Evolutionary conservation across 2,888 invertebrate genomes (phyloP).

Genomic region (Euzetes globulus): DNA sequence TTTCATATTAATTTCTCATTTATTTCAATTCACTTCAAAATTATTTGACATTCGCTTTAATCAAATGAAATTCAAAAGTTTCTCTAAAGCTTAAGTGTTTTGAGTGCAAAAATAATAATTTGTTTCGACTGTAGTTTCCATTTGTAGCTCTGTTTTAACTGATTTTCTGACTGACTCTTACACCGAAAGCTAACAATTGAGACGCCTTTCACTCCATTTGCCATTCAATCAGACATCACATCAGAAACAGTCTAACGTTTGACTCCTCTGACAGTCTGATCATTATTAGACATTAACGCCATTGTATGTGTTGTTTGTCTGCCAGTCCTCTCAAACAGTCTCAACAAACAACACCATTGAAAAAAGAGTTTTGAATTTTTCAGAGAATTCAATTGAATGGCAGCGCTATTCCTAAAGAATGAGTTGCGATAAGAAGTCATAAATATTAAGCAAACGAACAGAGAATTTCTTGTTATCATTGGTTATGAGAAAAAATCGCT

Average conservation of each 20-base stretch:
- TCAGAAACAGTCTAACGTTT: neutral
- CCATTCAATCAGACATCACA: neutral
- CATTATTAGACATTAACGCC: constrained; percentile 10
- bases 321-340: neutral
- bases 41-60: neutral
- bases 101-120: neutral
- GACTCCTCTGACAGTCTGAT: neutral
- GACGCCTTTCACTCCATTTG: neutral
- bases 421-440: constrained; percentile 13
- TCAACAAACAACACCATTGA: neutral
- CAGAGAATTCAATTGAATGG: neutral
- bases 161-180: neutral
- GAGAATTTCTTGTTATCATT: neutral
- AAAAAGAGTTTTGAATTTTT: neutral
- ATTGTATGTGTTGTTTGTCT: neutral
- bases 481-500: neutral
- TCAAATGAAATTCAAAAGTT: neutral
- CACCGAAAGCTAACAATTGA: neutral
- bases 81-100: neutral
- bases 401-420: neutral
- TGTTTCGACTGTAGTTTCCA: neutral
- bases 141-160: neutral
- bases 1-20: neutral
- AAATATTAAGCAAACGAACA: constrained; percentile 17
- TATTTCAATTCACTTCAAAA: neutral